Evolutionary conservation across 2,888 invertebrate genomes (phyloP).

Genomic region (Fabriciana adippe): DNA sequence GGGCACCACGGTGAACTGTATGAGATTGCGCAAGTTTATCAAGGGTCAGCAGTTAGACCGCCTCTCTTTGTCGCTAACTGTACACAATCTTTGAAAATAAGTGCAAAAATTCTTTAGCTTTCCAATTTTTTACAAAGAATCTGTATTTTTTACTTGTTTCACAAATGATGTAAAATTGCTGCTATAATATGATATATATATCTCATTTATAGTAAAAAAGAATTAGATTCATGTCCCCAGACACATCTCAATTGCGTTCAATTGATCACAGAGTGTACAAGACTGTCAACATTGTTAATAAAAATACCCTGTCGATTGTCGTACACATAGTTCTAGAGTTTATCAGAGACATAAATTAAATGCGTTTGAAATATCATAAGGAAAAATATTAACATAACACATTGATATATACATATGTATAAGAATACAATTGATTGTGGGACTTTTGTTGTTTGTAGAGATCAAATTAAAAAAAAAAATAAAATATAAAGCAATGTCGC

Average conservation of each 20-base stretch:
- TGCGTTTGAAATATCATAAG: conserved; percentile 28
- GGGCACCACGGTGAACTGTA: conserved; percentile 59
- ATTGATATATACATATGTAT: background rate
- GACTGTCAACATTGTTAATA: conserved; percentile 45
- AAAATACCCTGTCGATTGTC: conserved; percentile 39
- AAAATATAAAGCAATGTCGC: conserved; percentile 8
- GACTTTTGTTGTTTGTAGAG: conserved; percentile 11
- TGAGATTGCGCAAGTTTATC: conserved; percentile 68
- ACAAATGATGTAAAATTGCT: background rate
- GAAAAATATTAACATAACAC: conserved; percentile 26
- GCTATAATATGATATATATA: background rate
- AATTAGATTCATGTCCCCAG: conserved; percentile 40
- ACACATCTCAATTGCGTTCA: conserved; percentile 64
- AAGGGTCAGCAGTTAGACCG: conserved; percentile 57
- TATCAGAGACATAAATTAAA: conserved; percentile 29
- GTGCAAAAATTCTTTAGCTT: background rate
- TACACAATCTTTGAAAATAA: conserved; percentile 25
- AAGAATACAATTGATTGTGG: conserved; percentile 8
- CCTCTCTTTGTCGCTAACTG: conserved; percentile 42
- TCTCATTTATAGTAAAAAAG: conserved; percentile 15
- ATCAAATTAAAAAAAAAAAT: background rate
- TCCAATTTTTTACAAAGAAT: background rate
- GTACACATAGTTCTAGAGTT: conserved; percentile 29
- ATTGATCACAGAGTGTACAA: conserved; percentile 63
- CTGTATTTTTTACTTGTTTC: background rate